Percentiles rank a stretch among this genome's conserved stretches.
Conservation (phyloP, 2,888 invertebrate genomes). For the Charanyca ferruginea region DNA sequence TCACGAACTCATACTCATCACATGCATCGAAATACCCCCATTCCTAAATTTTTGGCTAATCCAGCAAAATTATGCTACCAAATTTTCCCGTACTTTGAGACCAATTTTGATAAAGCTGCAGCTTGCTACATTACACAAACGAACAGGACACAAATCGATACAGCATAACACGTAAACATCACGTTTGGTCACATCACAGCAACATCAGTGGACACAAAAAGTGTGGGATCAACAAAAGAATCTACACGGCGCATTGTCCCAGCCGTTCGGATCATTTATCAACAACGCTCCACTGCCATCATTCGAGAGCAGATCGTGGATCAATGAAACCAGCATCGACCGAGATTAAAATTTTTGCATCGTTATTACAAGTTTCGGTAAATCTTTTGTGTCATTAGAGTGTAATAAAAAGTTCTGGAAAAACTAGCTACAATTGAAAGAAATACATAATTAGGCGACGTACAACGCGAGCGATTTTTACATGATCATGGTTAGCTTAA, state of each 20-base stretch:
- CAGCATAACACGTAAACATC: slow-evolving; percentile 75
- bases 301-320: slow-evolving; percentile 85
- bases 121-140: slow-evolving; percentile 8
- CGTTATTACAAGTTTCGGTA: slow-evolving; percentile 54
- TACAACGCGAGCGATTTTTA: background rate
- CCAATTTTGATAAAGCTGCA: background rate
- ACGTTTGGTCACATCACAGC: slow-evolving; percentile 75
- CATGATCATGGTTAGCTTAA: background rate
- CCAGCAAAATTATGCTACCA: background rate
- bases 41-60: background rate
- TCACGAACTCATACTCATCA: background rate
- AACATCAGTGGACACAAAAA: slow-evolving; percentile 89
- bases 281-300: slow-evolving; percentile 86
- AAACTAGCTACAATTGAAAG: background rate
- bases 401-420: background rate
- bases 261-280: slow-evolving; percentile 84
- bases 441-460: background rate
- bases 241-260: slow-evolving; percentile 88
- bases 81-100: background rate
- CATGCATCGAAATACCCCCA: too few species aligned
- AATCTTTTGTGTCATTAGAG: too few species aligned
- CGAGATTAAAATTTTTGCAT: slow-evolving; percentile 83
- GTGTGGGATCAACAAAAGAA: slow-evolving; percentile 87
- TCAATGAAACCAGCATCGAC: slow-evolving; percentile 79
- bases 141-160: slow-evolving; percentile 65